phyloP scores from a whole-genome alignment of 2,113 vertebrate genomes.

The Acrocephalus arundinaceus region DNA sequence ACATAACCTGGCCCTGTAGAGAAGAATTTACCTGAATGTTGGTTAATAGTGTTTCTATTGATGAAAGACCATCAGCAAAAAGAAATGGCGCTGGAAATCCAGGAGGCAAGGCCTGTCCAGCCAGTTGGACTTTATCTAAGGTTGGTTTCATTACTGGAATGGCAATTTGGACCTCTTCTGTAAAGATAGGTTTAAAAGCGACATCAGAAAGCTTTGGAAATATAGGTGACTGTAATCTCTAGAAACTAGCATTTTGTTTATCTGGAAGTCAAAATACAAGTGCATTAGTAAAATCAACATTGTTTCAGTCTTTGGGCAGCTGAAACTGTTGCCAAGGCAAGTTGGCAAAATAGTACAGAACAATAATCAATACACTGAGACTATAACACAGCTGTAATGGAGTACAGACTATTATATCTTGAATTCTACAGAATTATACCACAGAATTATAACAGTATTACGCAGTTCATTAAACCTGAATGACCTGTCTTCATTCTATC shows the following conservation, averaged over 20 bases:
- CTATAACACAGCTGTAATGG: neutral
- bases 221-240: neutral
- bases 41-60: conserved; percentile 93
- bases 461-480: conserved; percentile 20
- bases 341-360: neutral
- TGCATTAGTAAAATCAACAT: neutral
- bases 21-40: conserved; percentile 90
- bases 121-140: conserved; percentile 85
- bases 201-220: conserved; percentile 29
- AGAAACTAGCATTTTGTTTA: neutral
- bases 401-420: neutral
- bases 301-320: neutral
- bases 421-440: neutral
- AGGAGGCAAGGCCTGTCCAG: conserved; percentile 81
- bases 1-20: neutral
- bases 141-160: conserved; percentile 86
- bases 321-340: neutral
- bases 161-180: conserved; percentile 86
- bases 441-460: conserved; percentile 7
- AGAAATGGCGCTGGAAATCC: conserved; percentile 91
- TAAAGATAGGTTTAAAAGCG: conserved; percentile 56
- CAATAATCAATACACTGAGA: neutral
- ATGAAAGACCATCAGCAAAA: conserved; percentile 91
- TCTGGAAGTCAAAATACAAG: neutral
- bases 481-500: neutral